Evolutionary conservation across 2,113 vertebrate species (phyloP), one percentile per base, ranked within the genome.

Genomic region (Oreochromis spilurus): DNA sequence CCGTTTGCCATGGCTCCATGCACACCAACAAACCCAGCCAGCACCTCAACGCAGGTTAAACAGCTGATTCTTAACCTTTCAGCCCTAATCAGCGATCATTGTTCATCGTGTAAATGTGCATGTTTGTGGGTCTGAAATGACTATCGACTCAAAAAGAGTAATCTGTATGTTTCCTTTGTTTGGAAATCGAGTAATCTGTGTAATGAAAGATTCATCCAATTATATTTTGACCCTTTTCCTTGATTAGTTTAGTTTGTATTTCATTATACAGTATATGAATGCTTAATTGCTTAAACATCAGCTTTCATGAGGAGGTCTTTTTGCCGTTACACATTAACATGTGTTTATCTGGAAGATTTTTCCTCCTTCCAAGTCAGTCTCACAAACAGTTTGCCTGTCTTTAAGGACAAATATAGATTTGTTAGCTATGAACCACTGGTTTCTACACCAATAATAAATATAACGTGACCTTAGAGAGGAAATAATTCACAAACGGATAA

Each of bases 1-100:
- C 97, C 12, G 96, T 97, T 80, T 98, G 97, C 93, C 97, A 97
- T 17, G 93, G 97, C 94, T 92, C 97, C 95, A 97, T 98, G 96
- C 97, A 98, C 94, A 92, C 96, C 92, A 94, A 93, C 92, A 98
- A 98, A 94, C 95, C 97, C 93, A 96, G 96, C 96, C 97, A 97
- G 92, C 97, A 98, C 95, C 96, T 97, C 87, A 97, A 96, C 92
- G 95, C 97, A 97, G 97, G 97, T 97, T 5, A 87, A 79, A 82
- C 84, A 54, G 36, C n/a, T 17, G 3, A 79, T 62, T 12, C 40
- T 50, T 45, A 80, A 65, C 29, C 34, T 52, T 13, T 26, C 14
- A 1, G 5, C 10, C 36, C 48, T 38, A 13, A 7, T 54, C 21
- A 38, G 19, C 38, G 60, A 14, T 58, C 21, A 43, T 26, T 81